Percentiles rank a stretch among this genome's conserved stretches.
These are phyloP conservation scores for Ylistrum balloti DNA, from an alignment of 1,140 invertebrate genomes.

Conservation along the genomic window DNA sequence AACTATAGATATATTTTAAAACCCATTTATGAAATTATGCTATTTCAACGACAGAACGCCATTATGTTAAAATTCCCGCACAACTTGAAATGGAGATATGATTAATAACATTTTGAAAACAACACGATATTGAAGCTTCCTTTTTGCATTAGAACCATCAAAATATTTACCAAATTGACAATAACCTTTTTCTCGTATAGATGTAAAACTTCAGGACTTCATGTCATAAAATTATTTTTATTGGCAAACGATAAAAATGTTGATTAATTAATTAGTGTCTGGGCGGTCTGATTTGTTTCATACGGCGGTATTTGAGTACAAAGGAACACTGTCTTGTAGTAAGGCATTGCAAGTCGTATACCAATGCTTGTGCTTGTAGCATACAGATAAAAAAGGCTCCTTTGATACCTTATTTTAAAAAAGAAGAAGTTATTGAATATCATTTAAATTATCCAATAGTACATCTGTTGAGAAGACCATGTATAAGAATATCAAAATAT, in stretches of 20 bases:
- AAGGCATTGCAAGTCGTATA: not conserved
- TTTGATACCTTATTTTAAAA: too few relatives aligned
- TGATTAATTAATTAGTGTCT: not conserved
- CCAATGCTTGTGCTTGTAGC: too few relatives aligned
- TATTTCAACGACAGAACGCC: not conserved
- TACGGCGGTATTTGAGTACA: not conserved
- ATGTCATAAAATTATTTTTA: conserved; percentile 34
- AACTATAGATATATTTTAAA: not conserved
- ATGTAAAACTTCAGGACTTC: not conserved
- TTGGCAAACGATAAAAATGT: not conserved
- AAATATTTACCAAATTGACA: not conserved
- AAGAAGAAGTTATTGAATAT: too few relatives aligned
- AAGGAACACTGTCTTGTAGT: not conserved
- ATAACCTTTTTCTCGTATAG: not conserved
- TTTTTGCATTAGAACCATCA: not conserved
- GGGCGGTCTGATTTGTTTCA: not conserved
- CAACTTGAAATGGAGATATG: not conserved
- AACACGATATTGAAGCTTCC: not conserved
- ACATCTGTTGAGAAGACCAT: too few relatives aligned
- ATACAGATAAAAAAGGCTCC: not conserved
- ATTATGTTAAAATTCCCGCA: not conserved
- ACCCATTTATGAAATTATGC: not conserved
- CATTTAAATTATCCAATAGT: too few relatives aligned
- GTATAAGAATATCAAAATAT: too few relatives aligned
- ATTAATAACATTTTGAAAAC: not conserved